These are phyloP conservation scores for Anomalospiza imberbis DNA, from an alignment of 2,797 vertebrate genomes.

Conservation along the genomic window DNA sequence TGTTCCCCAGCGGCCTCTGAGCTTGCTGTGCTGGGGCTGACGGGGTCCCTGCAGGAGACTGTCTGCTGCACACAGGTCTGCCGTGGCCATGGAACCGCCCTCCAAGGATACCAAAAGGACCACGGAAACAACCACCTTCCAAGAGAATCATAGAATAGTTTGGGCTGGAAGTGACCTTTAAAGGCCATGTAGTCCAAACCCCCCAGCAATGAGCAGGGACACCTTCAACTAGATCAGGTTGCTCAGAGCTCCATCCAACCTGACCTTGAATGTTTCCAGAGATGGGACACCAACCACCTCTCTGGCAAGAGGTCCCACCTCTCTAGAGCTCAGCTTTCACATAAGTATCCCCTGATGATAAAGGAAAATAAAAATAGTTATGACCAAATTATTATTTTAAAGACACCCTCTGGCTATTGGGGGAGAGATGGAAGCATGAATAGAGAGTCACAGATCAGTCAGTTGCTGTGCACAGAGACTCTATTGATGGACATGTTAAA, in stretches of 20 bases:
- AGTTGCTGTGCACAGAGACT: slow-evolving; percentile 7
- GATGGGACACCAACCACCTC: neutral
- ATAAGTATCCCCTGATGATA: neutral
- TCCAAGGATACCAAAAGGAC: neutral
- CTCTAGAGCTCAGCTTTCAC: neutral
- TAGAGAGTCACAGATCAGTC: neutral
- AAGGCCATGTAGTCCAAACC: neutral
- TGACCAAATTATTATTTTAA: neutral
- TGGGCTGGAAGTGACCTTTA: neutral
- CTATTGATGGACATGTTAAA: slow-evolving; percentile 46
- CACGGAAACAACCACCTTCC: neutral
- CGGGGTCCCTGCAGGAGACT: neutral
- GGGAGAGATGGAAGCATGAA: neutral
- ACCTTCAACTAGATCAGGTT: neutral
- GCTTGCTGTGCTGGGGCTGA: neutral
- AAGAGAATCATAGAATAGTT: neutral
- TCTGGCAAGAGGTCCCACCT: neutral
- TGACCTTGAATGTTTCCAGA: neutral
- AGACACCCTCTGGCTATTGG: neutral
- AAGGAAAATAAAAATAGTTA: neutral
- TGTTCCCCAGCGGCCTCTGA: accelerated
- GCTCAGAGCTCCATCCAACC: neutral
- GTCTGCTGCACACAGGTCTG: neutral
- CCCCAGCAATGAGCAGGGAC: neutral
- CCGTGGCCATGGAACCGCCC: neutral